These are phyloP conservation scores for Pomacea canaliculata DNA, from an alignment of 2,888 invertebrate species.

Conservation along the genomic window DNA sequence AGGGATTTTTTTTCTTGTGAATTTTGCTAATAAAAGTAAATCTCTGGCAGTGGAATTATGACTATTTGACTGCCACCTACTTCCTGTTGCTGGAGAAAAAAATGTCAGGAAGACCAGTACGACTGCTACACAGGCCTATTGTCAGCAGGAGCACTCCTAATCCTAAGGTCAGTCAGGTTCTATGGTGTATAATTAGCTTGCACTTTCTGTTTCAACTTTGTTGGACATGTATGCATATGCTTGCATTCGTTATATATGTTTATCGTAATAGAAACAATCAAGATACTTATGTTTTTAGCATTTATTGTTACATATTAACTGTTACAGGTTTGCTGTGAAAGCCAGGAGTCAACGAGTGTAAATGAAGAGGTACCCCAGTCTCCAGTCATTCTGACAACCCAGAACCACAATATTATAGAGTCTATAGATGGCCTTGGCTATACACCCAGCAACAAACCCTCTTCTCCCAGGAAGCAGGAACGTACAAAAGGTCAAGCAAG, in stretches of 20 bases:
- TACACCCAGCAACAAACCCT: slow-evolving; percentile 4
- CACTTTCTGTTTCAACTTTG: no score
- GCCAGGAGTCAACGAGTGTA: slow-evolving; percentile 1
- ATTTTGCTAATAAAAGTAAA: neutral
- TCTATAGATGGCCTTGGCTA: slow-evolving; percentile 4
- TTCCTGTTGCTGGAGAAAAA: slow-evolving; percentile 77
- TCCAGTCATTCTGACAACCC: slow-evolving; percentile 33
- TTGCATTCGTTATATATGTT: no score
- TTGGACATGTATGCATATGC: no score
- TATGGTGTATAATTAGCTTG: no score
- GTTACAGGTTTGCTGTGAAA: no score
- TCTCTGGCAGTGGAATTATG: slow-evolving; percentile 75
- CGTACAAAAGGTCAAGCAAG: slow-evolving; percentile 44
- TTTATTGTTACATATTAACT: no score
- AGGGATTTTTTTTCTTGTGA: no score
- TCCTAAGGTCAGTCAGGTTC: slow-evolving; percentile 8
- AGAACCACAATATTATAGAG: slow-evolving; percentile 20
- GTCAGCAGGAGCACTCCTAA: slow-evolving; percentile 31
- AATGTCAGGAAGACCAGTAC: slow-evolving; percentile 72
- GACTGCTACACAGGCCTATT: slow-evolving; percentile 48
- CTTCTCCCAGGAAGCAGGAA: slow-evolving; percentile 15
- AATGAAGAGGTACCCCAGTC: slow-evolving; percentile 28
- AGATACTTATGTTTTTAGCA: no score
- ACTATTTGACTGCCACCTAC: slow-evolving; percentile 83
- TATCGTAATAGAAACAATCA: no score